Conservation (phyloP, 2,797 vertebrate genomes). For the Channallabes apus region DNA sequence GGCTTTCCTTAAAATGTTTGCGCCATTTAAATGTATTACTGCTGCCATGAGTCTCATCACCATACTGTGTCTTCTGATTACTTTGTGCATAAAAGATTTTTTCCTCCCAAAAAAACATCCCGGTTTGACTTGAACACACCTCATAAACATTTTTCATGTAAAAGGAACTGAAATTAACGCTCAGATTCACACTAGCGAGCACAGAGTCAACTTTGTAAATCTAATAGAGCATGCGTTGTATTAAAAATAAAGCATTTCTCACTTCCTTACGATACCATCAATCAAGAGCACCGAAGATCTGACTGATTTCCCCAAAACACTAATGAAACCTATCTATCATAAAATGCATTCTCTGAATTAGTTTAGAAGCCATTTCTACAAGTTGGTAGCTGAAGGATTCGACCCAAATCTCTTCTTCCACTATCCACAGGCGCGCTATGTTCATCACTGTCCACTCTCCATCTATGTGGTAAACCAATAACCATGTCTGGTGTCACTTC, state of each 20-base stretch:
- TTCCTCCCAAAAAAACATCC: too few species aligned
- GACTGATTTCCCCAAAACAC: neutral
- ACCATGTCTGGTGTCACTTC: conserved; percentile 18
- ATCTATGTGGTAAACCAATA: neutral
- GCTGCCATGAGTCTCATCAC: too few species aligned
- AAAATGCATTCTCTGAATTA: neutral
- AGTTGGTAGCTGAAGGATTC: neutral
- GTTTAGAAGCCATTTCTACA: neutral
- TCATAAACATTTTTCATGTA: neutral
- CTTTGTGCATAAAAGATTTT: too few species aligned
- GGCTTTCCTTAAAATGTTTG: too few species aligned
- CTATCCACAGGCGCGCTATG: neutral
- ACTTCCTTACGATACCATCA: neutral
- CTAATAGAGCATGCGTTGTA: too few species aligned
- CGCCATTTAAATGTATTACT: too few species aligned
- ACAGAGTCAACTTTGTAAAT: neutral
- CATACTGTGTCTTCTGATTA: too few species aligned
- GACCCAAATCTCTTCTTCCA: conserved; percentile 3
- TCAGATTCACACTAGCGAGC: neutral
- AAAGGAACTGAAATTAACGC: conserved; percentile 3
- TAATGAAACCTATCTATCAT: neutral
- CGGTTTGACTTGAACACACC: too few species aligned
- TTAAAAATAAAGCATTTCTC: neutral
- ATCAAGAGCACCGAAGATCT: neutral
- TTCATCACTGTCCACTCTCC: neutral